Percentiles rank a stretch among this genome's conserved stretches.
Conservation (phyloP, 1,140 invertebrate genomes). For the Trinorchestia longiramus region DNA sequence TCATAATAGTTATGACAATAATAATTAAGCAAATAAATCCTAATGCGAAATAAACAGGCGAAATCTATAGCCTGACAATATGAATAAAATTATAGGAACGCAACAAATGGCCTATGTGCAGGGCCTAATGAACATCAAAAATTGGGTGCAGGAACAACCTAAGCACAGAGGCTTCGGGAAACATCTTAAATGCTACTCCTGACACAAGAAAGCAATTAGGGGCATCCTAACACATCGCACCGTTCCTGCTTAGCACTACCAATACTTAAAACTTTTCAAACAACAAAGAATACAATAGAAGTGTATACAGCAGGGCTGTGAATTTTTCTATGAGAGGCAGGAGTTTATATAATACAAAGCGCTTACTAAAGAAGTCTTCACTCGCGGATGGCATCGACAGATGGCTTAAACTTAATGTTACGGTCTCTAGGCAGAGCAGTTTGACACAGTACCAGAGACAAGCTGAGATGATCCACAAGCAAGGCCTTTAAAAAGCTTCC, state of each 20-base stretch:
- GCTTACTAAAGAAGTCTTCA: conserved; percentile 1
- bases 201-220: conserved; percentile 17
- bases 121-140: conserved; percentile 33
- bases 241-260: conserved; percentile 17
- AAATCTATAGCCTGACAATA: conserved; percentile 32
- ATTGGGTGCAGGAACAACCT: background rate
- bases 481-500: background rate
- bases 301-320: conserved; percentile 22
- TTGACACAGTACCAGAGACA: background rate
- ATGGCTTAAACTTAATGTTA: conserved; percentile 11
- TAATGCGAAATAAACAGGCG: background rate
- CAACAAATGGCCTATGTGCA: conserved; percentile 46
- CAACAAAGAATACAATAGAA: conserved; percentile 31
- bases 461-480: conserved; percentile 33
- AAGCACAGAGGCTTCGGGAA: background rate
- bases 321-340: background rate
- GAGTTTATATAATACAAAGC: conserved; percentile 21
- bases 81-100: conserved; percentile 44
- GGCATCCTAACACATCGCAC: conserved; percentile 24
- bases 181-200: background rate
- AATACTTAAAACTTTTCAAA: conserved; percentile 26
- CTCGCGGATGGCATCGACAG: conserved; percentile 22
- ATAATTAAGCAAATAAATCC: conserved; percentile 49
- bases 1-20: background rate
- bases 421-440: background rate